Conservation (phyloP, 2,113 vertebrate species). For the Alosa alosa region DNA sequence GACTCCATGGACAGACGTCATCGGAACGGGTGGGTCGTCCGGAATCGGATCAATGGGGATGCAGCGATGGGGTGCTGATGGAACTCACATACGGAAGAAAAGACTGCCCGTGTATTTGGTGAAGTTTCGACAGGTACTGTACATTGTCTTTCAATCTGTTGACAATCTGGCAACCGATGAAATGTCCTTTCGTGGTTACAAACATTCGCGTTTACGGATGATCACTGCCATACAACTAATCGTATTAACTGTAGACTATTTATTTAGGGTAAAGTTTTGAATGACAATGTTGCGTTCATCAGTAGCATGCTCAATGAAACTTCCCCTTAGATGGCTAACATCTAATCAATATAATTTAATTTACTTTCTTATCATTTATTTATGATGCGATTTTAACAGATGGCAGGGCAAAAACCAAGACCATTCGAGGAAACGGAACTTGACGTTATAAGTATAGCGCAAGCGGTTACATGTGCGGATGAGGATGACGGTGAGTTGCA, state of each 20-base stretch:
- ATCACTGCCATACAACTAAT: neutral
- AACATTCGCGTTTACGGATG: neutral
- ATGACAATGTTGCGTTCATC: neutral
- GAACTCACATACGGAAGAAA: neutral
- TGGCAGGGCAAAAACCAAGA: slow-evolving; percentile 62
- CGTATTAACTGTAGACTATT: neutral
- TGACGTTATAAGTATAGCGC: slow-evolving; percentile 44
- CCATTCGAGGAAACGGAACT: slow-evolving; percentile 55
- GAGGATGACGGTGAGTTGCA: slow-evolving; percentile 65
- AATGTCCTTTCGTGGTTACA: neutral
- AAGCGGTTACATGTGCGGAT: slow-evolving; percentile 51
- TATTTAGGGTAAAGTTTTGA: neutral
- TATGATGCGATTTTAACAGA: slow-evolving; percentile 61
- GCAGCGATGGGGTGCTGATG: neutral
- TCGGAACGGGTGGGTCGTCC: neutral
- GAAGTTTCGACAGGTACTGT: slow-evolving; percentile 10
- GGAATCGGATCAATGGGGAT: neutral
- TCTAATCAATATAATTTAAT: neutral
- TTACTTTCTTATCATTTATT: slow-evolving; percentile 31
- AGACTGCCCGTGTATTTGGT: neutral
- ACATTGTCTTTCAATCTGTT: neutral
- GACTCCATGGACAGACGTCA: slow-evolving; percentile 20
- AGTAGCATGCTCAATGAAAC: neutral
- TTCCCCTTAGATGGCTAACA: neutral
- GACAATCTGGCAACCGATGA: neutral